phyloP scores from a whole-genome alignment of 2,113 vertebrate species.

The Strix uralensis region DNA sequence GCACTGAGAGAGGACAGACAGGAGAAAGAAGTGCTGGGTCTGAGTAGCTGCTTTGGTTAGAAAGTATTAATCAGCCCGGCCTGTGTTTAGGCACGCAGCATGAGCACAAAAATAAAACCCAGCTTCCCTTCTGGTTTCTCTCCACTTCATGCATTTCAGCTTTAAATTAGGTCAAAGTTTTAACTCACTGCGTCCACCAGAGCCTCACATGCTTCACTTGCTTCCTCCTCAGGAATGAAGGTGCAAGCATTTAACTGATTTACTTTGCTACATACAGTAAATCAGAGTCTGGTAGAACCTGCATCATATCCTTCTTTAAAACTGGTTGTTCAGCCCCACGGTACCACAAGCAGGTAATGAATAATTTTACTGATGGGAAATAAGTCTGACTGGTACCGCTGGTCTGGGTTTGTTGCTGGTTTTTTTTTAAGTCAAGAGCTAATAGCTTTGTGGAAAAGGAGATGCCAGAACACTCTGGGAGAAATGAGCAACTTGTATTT shows the following conservation, averaged over 20 bases:
- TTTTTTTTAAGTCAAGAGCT: background rate
- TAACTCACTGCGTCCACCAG: slow-evolving; percentile 64
- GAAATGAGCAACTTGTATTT: background rate
- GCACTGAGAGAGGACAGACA: slow-evolving; percentile 77
- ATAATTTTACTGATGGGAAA: slow-evolving; percentile 23
- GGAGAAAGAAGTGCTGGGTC: background rate
- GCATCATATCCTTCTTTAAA: background rate
- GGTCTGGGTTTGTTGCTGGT: background rate
- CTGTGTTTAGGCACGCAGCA: background rate
- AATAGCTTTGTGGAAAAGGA: slow-evolving; percentile 8
- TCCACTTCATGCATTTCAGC: slow-evolving; percentile 70
- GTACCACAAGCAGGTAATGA: background rate
- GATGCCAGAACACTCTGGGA: background rate
- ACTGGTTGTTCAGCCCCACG: background rate
- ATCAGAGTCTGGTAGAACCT: background rate
- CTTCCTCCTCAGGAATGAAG: slow-evolving; percentile 75
- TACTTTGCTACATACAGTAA: slow-evolving; percentile 30
- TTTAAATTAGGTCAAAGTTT: slow-evolving; percentile 79
- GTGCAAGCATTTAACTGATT: background rate
- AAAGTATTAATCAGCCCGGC: background rate
- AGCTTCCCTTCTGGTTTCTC: slow-evolving; percentile 37
- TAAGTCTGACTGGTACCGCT: slow-evolving; percentile 4
- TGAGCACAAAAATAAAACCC: slow-evolving; percentile 10
- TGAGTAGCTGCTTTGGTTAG: background rate
- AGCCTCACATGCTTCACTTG: slow-evolving; percentile 79